Base-by-base conservation (phyloP, 1,140 invertebrate genomes). In the Sweltsa coloradensis region DNA sequence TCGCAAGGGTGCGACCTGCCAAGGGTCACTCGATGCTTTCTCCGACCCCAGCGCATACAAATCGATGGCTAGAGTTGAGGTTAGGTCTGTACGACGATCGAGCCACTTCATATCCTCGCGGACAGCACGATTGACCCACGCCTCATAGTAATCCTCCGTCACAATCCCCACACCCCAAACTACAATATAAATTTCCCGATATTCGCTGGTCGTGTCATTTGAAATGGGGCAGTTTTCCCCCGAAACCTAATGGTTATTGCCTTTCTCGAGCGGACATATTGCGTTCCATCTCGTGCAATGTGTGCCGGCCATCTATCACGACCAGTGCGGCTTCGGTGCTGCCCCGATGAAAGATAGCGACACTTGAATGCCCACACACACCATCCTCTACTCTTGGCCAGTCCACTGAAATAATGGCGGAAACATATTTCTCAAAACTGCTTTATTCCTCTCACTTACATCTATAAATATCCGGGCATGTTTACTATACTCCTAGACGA, bases 201-300 rank as follows among this genome's bases (percentile, higher is more conserved):
- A 51, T 51, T 47, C 49, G 49, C 49, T 41, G 46, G 46, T 41
- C 49, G 43, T 71, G 71, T 73, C 71, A 69, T 70, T 66, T 66
- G 64, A 66, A 73, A 72, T 72, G 70, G 71, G 68, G 69, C 68
- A 71, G 70, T 71, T 73, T 73, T 69, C 41, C 48, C 42, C 48
- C 63, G 63, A 63, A 63, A 70, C 69, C 66, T 73, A 73, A 73
- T 73, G 71, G 71, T 72, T 73, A 73, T 73, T 73, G 70, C 71
- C 68, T 72, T 71, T 71, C 69, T 67, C 67, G 62, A 31, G 64
- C 66, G 69, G 70, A 72, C 71, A 73, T 73, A 73, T 72, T 73
- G 71, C 70, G 69, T 72, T 73, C 69, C 66, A 71, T 72, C 67
- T 66, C 69, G 64, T 68, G 70, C 71, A 73, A 72, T 72, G 70